A percentile compares a stretch with the other conserved stretches of the same genome.
Conservation (phyloP, 1,140 invertebrate genomes). For the Cydia amplana region DNA sequence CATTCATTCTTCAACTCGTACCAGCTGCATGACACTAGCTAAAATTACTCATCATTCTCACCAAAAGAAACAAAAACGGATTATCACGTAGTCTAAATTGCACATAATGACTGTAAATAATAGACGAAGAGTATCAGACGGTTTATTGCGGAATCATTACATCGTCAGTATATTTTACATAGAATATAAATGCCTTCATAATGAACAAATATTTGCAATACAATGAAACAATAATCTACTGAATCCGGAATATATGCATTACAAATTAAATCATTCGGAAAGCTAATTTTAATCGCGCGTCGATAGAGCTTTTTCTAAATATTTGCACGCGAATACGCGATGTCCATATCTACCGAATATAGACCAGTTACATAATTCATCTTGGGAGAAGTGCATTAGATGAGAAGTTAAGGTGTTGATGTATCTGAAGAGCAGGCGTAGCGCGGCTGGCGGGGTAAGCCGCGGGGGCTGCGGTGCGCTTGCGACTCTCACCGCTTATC, state of each 20-base stretch:
- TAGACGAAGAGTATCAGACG: constrained; percentile 62
- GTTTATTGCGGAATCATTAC: constrained; percentile 61
- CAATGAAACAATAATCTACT: neutral
- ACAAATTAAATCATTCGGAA: too few relatives aligned
- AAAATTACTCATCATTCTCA: neutral
- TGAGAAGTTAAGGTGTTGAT: constrained; percentile 52
- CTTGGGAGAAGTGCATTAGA: constrained; percentile 63
- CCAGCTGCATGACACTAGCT: neutral
- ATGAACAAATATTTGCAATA: constrained; percentile 38
- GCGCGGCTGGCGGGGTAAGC: constrained; percentile 57
- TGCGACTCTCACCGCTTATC: constrained; percentile 78
- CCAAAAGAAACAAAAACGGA: constrained; percentile 41
- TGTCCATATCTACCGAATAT: neutral
- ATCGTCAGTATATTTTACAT: constrained; percentile 62
- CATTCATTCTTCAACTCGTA: constrained; percentile 11
- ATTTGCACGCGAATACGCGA: constrained; percentile 11
- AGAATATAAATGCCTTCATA: constrained; percentile 64
- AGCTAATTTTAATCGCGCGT: too few relatives aligned
- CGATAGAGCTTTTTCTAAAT: constrained; percentile 1
- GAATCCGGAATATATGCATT: neutral
- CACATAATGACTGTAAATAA: constrained; percentile 61
- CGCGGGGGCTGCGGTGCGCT: constrained; percentile 61
- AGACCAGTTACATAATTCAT: constrained; percentile 70
- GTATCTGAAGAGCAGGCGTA: constrained; percentile 60
- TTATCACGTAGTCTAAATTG: constrained; percentile 63